phyloP scores from a whole-genome alignment of 2,888 invertebrate genomes.

The Limnephilus lunatus region DNA sequence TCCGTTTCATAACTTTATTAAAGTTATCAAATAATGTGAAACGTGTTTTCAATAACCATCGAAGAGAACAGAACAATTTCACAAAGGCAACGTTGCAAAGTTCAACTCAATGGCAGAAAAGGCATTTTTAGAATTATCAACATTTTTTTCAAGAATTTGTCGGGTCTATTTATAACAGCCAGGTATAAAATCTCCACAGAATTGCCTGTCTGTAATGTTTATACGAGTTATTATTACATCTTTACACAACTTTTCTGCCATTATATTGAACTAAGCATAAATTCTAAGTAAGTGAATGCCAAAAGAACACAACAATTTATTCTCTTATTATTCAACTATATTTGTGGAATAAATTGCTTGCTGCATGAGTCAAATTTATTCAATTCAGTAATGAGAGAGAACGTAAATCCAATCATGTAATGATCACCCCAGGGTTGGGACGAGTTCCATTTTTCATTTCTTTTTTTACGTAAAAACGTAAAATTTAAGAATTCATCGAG shows the following conservation, averaged over 20 bases:
- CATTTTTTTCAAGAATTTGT: not conserved
- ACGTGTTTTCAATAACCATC: not conserved
- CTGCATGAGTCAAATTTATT: not conserved
- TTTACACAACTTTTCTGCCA: not conserved
- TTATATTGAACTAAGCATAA: constrained; percentile 6
- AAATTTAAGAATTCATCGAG: not conserved
- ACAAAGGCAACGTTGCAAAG: not conserved
- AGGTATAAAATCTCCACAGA: not conserved
- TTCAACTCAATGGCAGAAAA: not conserved
- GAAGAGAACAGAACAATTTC: not conserved
- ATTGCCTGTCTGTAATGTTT: not conserved
- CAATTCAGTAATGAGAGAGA: not conserved
- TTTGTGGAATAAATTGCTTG: not conserved
- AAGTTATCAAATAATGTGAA: not conserved
- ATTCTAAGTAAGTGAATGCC: constrained; percentile 26
- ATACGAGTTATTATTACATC: not conserved
- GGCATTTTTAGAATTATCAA: not conserved
- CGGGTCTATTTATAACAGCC: not conserved
- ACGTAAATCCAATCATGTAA: not conserved
- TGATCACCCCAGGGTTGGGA: not conserved
- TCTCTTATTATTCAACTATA: not conserved
- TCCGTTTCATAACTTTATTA: not conserved
- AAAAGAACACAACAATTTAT: not conserved
- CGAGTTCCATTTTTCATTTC: not conserved
- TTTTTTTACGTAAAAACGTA: not conserved